Evolutionary conservation across 1,140 invertebrate species (phyloP), one percentile per base, ranked within the genome.

Genomic region (Pogonognathellus flavescens): DNA sequence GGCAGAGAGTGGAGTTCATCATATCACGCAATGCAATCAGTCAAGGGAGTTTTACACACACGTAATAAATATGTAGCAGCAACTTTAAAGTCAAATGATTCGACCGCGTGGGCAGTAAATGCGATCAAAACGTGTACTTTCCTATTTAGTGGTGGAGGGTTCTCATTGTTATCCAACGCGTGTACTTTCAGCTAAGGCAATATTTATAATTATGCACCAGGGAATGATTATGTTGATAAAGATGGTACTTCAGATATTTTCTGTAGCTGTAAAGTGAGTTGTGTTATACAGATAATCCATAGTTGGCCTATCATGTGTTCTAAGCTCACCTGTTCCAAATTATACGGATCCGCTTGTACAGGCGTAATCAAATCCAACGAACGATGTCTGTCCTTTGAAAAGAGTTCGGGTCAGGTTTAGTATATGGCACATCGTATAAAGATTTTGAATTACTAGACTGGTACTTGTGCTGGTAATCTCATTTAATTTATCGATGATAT

Each of bases 11-110:
- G 2, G 11, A 57, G 11, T n/a, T 57, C n/a, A 18, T 76, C 25
- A 50, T 50, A 76, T 76, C 70, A 76, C 70, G 70, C 70, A 76
- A 76, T 76, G 70, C 70, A 76, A 76, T 76, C 70, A 76, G 70
- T 76, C 70, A 7, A 76, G 31, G 14, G 70, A 76, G 31, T 76
- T n/a, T n/a, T 41, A 41, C 31, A 41, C 31, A 41, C 31, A 41
- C 31, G 31, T 1, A 41, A 41, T 41, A 41, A 41, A 41, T 41
- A 41, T 41, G 31, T 41, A 41, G 31, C 31, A 41, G 31, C 31
- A 41, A 41, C 31, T 41, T 41, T 41, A 41, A 41, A 41, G 31
- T 41, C 31, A 41, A 41, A 41, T 41, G 31, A 41, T 41, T 41
- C 31, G 31, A 41, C 31, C 31, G 31, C 31, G 31, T 41, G 31